Base-by-base conservation (phyloP, 1,140 invertebrate species). In the Andrena cerasifolii region DNA sequence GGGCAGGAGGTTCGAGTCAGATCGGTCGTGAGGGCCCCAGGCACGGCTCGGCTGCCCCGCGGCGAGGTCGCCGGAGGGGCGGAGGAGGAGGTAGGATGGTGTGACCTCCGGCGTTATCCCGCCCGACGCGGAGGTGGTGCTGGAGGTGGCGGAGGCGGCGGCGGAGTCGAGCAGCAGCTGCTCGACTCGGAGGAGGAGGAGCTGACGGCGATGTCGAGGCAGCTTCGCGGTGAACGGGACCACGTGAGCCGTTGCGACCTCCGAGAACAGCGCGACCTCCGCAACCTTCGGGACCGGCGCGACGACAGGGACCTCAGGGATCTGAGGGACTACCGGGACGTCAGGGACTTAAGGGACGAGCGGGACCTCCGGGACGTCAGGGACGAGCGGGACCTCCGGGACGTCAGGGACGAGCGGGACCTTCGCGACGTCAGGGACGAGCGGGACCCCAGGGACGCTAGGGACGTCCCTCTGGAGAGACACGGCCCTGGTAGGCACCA, bases 151-250 rank as follows among this genome's bases (percentile, higher is more conserved):
- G 84, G 75, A 79, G 76, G 83, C 68, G 67, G 63, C 76, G 74
- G 77, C 49, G 88, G 88, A 78, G 88, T 88, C 90, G 91, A 92
- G 87, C 90, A 91, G 78, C 90, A 89, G 61, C 87, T 91, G 80
- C 89, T 91, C 89, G 91, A 91, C 86, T 90, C 90, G 73, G 91
- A 91, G 84, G 90, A 92, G 78, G 92, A 91, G 74, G 85, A 87
- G 65, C 78, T 63, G 82, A 86, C 83, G 88, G 89, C 82, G 74
- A 91, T 91, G 90, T 87, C 89, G 84, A 90, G 89, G 85, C 89
- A 89, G 89, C 82, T 82, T 80, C 87, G 87, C 77, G 79, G 70
- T 76, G 88, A 88, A 59, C 87, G 88, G 58, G 88, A 90, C 79
- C 88, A 89, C 81, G 76, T 85, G 80, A 88, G 80, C 61, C 79